Conservation (phyloP, 2,888 invertebrate species). For the Xestia sexstrigata region DNA sequence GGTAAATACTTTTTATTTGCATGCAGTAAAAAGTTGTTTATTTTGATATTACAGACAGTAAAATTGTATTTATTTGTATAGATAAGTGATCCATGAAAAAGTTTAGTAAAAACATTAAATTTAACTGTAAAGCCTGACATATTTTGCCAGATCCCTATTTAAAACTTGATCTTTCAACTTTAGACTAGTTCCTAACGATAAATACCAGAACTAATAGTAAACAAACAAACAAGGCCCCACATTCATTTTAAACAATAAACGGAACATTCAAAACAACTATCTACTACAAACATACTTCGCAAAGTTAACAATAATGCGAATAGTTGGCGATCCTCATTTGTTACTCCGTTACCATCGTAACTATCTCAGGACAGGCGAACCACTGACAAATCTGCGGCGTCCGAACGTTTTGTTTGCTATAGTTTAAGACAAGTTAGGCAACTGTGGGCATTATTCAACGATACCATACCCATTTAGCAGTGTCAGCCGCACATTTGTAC, state of each 20-base stretch:
- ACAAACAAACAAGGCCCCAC: slow-evolving; percentile 43
- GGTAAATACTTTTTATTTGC: too few relatives aligned
- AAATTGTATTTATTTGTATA: too few relatives aligned
- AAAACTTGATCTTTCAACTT: background rate
- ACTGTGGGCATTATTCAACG: slow-evolving; percentile 84
- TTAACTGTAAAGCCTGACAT: too few relatives aligned
- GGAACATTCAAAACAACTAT: slow-evolving; percentile 59
- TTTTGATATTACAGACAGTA: too few relatives aligned
- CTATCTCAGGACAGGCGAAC: slow-evolving; percentile 68
- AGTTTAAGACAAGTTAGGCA: slow-evolving; percentile 86
- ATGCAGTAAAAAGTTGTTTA: too few relatives aligned
- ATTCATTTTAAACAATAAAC: slow-evolving; percentile 54
- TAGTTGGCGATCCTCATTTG: slow-evolving; percentile 79
- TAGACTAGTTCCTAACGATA: background rate
- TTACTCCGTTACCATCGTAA: slow-evolving; percentile 69
- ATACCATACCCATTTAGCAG: slow-evolving; percentile 86
- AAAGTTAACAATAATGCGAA: slow-evolving; percentile 67
- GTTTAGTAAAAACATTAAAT: background rate
- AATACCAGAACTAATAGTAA: slow-evolving; percentile 1
- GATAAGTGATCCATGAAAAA: background rate
- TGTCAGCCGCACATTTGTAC: slow-evolving; percentile 89
- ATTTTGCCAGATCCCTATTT: background rate
- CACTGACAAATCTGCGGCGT: slow-evolving; percentile 85
- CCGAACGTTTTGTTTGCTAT: slow-evolving; percentile 83
- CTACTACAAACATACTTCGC: slow-evolving; percentile 45